Evolutionary conservation across 1,140 invertebrate species (phyloP).

Genomic region (Cepaea nemoralis): DNA sequence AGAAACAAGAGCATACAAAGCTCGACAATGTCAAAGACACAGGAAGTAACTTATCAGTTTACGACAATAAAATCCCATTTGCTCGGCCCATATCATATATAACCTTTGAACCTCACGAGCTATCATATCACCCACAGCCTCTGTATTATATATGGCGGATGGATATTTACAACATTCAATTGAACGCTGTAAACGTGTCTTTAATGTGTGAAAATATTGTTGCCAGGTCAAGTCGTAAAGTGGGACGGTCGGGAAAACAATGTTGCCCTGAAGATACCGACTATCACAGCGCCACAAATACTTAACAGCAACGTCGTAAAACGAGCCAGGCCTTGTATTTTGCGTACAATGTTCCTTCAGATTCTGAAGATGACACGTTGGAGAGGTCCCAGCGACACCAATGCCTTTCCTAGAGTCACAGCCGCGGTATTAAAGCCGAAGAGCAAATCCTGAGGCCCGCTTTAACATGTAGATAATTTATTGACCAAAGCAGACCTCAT

Average conservation of each 20-base stretch:
- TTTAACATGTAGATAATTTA: not conserved
- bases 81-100: too few relatives aligned
- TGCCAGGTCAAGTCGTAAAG: not conserved
- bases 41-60: too few relatives aligned
- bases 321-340: not conserved
- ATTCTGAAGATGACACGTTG: too few relatives aligned
- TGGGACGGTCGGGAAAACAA: conserved; percentile 18
- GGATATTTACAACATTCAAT: not conserved
- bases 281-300: not conserved
- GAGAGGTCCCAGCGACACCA: not conserved
- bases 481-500: not conserved
- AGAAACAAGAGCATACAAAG: too few relatives aligned
- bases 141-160: too few relatives aligned
- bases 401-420: not conserved
- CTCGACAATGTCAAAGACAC: too few relatives aligned
- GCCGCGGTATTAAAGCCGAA: not conserved
- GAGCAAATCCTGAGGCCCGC: not conserved
- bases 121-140: too few relatives aligned
- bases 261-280: not conserved
- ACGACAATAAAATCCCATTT: too few relatives aligned
- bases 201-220: conserved; percentile 29
- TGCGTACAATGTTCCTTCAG: not conserved
- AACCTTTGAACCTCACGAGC: too few relatives aligned
- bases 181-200: not conserved
- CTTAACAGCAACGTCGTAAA: not conserved